phyloP scores from a whole-genome alignment of 2,113 vertebrate genomes.

The Blennius ocellaris region DNA sequence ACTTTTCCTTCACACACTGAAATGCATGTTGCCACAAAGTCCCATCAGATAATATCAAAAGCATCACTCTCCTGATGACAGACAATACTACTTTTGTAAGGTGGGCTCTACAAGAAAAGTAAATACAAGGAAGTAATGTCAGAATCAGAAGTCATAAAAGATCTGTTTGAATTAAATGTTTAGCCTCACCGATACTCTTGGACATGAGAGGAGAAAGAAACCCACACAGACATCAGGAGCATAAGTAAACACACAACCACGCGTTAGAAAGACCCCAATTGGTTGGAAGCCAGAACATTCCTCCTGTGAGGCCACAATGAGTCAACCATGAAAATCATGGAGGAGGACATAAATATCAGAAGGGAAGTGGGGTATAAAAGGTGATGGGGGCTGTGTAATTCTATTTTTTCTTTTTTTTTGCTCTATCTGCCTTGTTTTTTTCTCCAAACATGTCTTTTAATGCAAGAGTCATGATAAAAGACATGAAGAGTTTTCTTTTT shows the following conservation, averaged over 20 bases:
- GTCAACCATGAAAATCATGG: not conserved
- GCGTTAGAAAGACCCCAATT: not conserved
- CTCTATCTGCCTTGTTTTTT: not conserved
- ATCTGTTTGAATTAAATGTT: not conserved
- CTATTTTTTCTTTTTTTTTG: not conserved
- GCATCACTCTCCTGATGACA: no score
- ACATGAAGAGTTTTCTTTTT: not conserved
- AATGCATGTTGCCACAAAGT: no score
- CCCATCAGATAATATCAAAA: no score
- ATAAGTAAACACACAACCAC: slow-evolving; percentile 1
- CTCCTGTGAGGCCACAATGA: not conserved
- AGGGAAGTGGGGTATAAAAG: not conserved
- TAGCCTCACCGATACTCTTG: not conserved
- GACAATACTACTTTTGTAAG: no score
- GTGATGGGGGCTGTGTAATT: not conserved
- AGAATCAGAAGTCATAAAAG: no score
- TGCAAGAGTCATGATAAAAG: not conserved
- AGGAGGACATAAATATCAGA: not conserved
- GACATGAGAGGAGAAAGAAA: not conserved
- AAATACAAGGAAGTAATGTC: no score
- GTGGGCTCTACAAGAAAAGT: no score
- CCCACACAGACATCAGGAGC: not conserved
- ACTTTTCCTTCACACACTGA: no score
- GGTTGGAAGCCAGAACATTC: slow-evolving; percentile 2
- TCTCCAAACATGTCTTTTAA: not conserved